Base-by-base conservation (phyloP, 2,888 invertebrate genomes). In the Meta bourneti region DNA sequence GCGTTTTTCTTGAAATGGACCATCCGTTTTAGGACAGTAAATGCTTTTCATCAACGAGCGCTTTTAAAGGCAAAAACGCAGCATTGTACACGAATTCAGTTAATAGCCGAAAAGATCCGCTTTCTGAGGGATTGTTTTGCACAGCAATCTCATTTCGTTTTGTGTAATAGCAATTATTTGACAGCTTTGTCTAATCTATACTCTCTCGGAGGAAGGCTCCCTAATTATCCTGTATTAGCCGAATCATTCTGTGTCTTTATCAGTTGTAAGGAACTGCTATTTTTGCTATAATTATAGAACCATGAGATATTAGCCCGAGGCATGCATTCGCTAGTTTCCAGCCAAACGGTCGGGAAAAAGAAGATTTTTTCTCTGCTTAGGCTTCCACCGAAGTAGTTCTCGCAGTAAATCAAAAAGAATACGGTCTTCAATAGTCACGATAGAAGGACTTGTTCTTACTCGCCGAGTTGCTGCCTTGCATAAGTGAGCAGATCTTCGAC, bases 151-250 rank as follows among this genome's bases (percentile, higher is more conserved):
- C 75, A 90, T 90, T 80, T 80, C 52, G 75, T 84, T 84, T 84
- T 72, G 78, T 90, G 82, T 90, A 90, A 90, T 80, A 69, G 85
- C 90, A 90, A 86, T 90, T 90, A 91, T 91, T 91, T 91, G 82
- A 91, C 91, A 91, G 91, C 82, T 91, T 90, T 85, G 85, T 85
- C 90, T 85, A 90, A 90, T 81, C 74, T 90, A 79, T 90, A 90
- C 81, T 72, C 90, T 84, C 70, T 71, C 78, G 78, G 83, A 78
- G 79, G 90, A 90, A 69, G 72, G 86, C 69, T 82, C 86, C 72
- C 82, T 87, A 86, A 91, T 91, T 91, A 91, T 86, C 81, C 82
- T 87, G 77, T 91, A 91, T 91, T 91, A 91, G 81, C 81, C 90
- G 72, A 71, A 90, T 61, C 72, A 79, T 90, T 90, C 90, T 83